Evolutionary conservation across 2,797 vertebrate species (phyloP), one percentile per base, ranked within the genome.

Genomic region (Monodelphis domestica): DNA sequence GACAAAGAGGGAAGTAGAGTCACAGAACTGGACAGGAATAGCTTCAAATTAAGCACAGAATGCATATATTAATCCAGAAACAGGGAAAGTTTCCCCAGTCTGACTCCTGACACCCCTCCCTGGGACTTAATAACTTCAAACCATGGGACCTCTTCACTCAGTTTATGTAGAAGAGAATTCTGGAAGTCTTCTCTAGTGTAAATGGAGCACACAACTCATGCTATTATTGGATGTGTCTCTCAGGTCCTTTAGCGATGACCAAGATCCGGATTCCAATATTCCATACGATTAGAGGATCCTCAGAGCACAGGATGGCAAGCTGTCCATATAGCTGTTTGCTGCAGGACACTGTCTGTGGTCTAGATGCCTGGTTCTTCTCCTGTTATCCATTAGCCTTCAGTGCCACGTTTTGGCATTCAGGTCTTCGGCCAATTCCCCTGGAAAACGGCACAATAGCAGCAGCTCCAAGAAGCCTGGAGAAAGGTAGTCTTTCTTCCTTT

Each of bases 401-500:
- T 17, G 38, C 26, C 2, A 17, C 89, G 54, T 26, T 30, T n/a
- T 29, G 89, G 89, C 51, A 50, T 11, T 38, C n/a, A 29, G 63
- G 84, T 14, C n/a, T 50, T 78, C 12, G 33, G 56, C 15, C 38
- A 26, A 3, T 24, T 45, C 50, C 89, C 87, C 87, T 93, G 89
- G 50, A n/a, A 57, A 50, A n/a, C 26, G 89, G 70, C 29, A 56
- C 45, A 89, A 28, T 6, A 9, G 55, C 54, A 38, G 0, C 26
- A 10, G 26, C 55, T 93, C 51, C 33, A 30, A 91, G n/a, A 90
- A 70, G 70, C 70, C 89, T 9, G 11, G 3, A 33, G 52, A 17
- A 84, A 84, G 70, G 70, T 84, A 84, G 70, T 84, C 70, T 84
- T 84, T 84, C 70, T 84, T 84, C 70, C 70, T 84, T 84, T 84